phyloP scores from a whole-genome alignment of 2,113 vertebrate species.

The Camelus dromedarius region DNA sequence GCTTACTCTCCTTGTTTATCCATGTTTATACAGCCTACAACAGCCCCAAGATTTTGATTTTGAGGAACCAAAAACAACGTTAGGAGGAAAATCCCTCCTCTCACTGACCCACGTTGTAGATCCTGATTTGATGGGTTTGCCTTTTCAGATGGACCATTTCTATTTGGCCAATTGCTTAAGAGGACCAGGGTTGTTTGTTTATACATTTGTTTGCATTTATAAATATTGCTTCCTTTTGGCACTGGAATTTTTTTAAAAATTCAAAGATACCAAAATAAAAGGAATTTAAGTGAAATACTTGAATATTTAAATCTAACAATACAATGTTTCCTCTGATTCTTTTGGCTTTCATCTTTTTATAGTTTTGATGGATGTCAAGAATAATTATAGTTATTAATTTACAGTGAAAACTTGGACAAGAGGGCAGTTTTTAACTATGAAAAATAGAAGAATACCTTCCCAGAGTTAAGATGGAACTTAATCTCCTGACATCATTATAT shows the following conservation, averaged over 20 bases:
- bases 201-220: constrained; percentile 37
- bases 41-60: not conserved
- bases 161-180: constrained; percentile 32
- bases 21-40: not conserved
- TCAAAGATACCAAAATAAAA: constrained; percentile 60
- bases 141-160: not conserved
- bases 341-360: not conserved
- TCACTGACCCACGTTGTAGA: not conserved
- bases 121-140: not conserved
- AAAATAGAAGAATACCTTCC: constrained; percentile 22
- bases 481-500: not conserved
- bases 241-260: not conserved
- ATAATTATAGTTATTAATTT: constrained; percentile 12
- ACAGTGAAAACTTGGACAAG: not conserved
- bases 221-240: constrained; percentile 36
- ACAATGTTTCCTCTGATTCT: constrained; percentile 1
- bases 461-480: not conserved
- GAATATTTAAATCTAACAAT: constrained; percentile 39
- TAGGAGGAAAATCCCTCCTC: not conserved
- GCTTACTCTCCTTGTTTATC: not conserved
- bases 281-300: constrained; percentile 55
- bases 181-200: not conserved
- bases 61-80: not conserved
- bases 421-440: not conserved
- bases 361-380: not conserved